Evolutionary conservation across 2,888 invertebrate species (phyloP).

Genomic region (Cyclophora albipunctata): DNA sequence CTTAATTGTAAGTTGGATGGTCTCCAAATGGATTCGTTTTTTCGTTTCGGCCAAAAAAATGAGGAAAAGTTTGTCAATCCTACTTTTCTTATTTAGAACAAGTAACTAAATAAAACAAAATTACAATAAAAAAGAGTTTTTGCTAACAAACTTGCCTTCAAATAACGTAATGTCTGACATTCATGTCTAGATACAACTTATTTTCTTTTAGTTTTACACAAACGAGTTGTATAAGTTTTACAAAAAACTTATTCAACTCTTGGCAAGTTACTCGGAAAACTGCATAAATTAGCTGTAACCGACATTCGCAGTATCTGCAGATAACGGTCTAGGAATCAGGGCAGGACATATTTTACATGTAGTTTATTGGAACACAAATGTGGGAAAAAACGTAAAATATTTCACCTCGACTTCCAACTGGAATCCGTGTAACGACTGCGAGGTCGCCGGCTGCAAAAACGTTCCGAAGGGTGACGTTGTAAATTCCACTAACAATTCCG

Average conservation of each 20-base stretch:
- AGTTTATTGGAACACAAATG: not conserved
- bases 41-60: not conserved
- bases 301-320: slow-evolving; percentile 18
- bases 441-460: slow-evolving; percentile 86
- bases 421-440: slow-evolving; percentile 89
- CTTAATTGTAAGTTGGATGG: slow-evolving; percentile 29
- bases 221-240: slow-evolving; percentile 27
- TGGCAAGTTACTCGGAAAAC: slow-evolving; percentile 24
- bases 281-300: slow-evolving; percentile 27
- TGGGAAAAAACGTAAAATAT: not conserved
- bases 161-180: no score
- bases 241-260: slow-evolving; percentile 26
- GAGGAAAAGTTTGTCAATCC: no score
- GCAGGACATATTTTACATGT: slow-evolving; percentile 9
- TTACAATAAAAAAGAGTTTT: no score
- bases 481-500: slow-evolving; percentile 91
- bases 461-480: slow-evolving; percentile 93
- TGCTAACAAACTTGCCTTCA: no score
- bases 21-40: slow-evolving; percentile 7
- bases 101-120: no score
- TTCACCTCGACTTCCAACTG: slow-evolving; percentile 86
- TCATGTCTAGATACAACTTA: no score
- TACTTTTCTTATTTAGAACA: no score
- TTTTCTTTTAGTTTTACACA: no score
- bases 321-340: slow-evolving; percentile 10